Conservation (phyloP, 2,888 invertebrate genomes). For the Agriopis leucophaearia region DNA sequence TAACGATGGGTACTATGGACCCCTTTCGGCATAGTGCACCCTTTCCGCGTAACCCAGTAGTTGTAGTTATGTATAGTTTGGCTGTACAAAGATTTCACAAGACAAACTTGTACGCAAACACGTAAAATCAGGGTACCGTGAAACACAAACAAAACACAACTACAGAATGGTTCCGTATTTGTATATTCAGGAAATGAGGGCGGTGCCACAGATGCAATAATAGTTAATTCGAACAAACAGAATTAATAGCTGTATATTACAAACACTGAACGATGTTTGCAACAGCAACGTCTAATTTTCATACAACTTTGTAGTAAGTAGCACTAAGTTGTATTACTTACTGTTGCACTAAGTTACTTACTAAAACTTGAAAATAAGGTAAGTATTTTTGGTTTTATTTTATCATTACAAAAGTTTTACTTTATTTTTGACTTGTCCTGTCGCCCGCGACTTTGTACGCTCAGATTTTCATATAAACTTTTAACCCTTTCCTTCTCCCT, state of each 20-base stretch:
- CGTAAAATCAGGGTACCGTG: slow-evolving; percentile 23
- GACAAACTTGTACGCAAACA: slow-evolving; percentile 12
- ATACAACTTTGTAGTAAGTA: background rate
- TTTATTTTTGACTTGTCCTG: too few species aligned
- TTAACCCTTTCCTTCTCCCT: too few species aligned
- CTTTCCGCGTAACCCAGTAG: too few species aligned
- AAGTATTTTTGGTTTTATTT: too few species aligned
- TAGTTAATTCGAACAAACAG: slow-evolving; percentile 4
- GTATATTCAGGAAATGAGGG: slow-evolving; percentile 20
- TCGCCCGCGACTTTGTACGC: too few species aligned
- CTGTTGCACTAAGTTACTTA: too few species aligned
- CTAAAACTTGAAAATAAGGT: too few species aligned
- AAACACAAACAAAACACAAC: slow-evolving; percentile 21
- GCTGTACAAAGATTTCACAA: background rate
- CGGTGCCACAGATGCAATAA: slow-evolving; percentile 1
- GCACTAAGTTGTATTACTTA: too few species aligned
- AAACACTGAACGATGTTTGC: slow-evolving; percentile 4
- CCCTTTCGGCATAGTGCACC: too few species aligned
- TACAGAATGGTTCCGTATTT: slow-evolving; percentile 19
- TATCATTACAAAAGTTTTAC: too few species aligned
- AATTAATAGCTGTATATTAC: slow-evolving; percentile 7
- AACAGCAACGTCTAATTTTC: background rate
- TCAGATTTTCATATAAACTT: too few species aligned
- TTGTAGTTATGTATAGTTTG: background rate
- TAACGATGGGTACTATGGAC: too few species aligned